These are phyloP conservation scores for Taenaris catops DNA, from an alignment of 2,888 invertebrate genomes.

Conservation along the genomic window DNA sequence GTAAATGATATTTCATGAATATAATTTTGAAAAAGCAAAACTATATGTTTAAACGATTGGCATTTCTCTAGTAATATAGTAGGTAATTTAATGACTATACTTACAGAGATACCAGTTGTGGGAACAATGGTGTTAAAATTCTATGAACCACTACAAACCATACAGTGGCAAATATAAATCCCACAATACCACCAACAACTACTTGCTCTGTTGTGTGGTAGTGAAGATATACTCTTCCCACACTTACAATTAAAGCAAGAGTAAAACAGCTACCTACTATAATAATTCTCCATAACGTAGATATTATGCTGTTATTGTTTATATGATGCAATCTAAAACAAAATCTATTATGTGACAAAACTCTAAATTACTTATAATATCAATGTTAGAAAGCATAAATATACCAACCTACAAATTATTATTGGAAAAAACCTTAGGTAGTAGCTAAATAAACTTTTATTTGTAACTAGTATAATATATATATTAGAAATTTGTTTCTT, in stretches of 20 bases:
- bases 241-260: constrained; percentile 81
- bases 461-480: too few species aligned
- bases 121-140: constrained; percentile 91
- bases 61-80: too few species aligned
- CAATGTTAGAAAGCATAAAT: too few species aligned
- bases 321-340: constrained; percentile 87
- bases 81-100: constrained; percentile 38
- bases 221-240: constrained; percentile 89
- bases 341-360: too few species aligned
- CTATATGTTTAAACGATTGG: too few species aligned
- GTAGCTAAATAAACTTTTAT: too few species aligned
- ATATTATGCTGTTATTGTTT: constrained; percentile 88
- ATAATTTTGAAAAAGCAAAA: too few species aligned
- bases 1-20: too few species aligned
- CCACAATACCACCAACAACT: constrained; percentile 87
- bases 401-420: too few species aligned
- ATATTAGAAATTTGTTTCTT: too few species aligned
- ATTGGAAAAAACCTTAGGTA: too few species aligned
- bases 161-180: constrained; percentile 84
- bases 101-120: constrained; percentile 91
- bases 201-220: constrained; percentile 93
- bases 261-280: constrained; percentile 81
- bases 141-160: constrained; percentile 92
- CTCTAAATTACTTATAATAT: too few species aligned
- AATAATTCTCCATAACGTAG: constrained; percentile 85